Evolutionary conservation across 1,140 invertebrate species (phyloP).

Genomic region (Agraylea sexmaculata): DNA sequence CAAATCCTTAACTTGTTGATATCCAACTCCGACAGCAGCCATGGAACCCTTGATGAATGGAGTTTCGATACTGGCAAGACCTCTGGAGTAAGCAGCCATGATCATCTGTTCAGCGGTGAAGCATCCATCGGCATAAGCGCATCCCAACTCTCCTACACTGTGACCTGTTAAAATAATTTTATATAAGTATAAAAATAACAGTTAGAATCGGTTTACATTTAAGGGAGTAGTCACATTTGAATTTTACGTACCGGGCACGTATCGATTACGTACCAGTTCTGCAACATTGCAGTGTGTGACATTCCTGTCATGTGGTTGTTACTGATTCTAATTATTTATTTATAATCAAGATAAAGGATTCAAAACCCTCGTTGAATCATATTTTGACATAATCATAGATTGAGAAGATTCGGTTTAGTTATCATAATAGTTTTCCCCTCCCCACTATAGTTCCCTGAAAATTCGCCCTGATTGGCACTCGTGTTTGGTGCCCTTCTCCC

Average conservation of each 20-base stretch:
- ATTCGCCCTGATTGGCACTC: too few relatives aligned
- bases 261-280: too few relatives aligned
- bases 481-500: too few relatives aligned
- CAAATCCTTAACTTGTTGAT: conserved; percentile 42
- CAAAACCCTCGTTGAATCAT: not conserved
- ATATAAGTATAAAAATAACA: conserved; percentile 3
- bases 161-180: conserved; percentile 37
- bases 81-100: conserved; percentile 72
- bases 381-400: conserved; percentile 32
- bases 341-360: conserved; percentile 2
- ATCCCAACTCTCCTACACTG: conserved; percentile 81
- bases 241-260: too few relatives aligned
- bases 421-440: too few relatives aligned
- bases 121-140: conserved; percentile 79
- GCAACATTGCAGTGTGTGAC: too few relatives aligned
- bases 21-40: conserved; percentile 66
- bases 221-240: not conserved
- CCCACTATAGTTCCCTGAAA: too few relatives aligned
- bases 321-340: conserved; percentile 3
- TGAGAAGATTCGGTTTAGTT: conserved; percentile 4
- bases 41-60: conserved; percentile 67
- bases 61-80: conserved; percentile 69
- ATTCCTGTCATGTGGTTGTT: too few relatives aligned
- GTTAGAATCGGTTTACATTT: not conserved
- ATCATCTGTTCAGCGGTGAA: conserved; percentile 76